Base-by-base conservation (phyloP, 2,888 invertebrate genomes). In the Oconnorella tubifera region DNA sequence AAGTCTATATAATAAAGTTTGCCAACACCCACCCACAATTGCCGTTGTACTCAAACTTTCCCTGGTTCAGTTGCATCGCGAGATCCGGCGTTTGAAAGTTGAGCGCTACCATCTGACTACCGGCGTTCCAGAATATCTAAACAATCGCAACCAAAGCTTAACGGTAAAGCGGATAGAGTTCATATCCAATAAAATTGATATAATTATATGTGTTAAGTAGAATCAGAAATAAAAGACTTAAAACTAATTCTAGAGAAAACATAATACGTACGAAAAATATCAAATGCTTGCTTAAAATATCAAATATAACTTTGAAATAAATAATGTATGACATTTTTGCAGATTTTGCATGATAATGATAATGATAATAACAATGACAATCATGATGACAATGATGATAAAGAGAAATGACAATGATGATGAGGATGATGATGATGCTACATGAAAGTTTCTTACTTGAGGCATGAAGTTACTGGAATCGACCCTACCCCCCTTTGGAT, bases 381-480 rank as follows among this genome's bases (percentile, higher is more conserved):
- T n/a, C n/a, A n/a, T n/a, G n/a, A n/a, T n/a, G n/a, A n/a, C n/a
- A n/a, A n/a, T n/a, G n/a, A n/a, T n/a, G n/a, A n/a, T n/a, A n/a
- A n/a, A n/a, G n/a, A n/a, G n/a, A n/a, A n/a, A 33, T 33, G 27
- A 48, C 4, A 6, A 25, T 49, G 56, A 14, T 2, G 19, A 40
- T 25, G 56, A 10, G 2, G 53, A 29, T 28, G 53, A 29, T 28
- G 23, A 3, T 2, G 61, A n/a, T 50, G 50, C 14, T 28, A 29
- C 2, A 1, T 23, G 27, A 2, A 56, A 19, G 4, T 28, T n/a
- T n/a, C 14, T 28, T 53, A 92, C 92, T 88, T 98, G 98, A 19
- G 99, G 98, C 92, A 99, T 92, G 82, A 96, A 99, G 82, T 99
- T 99, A 51, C 96, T 96, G 62, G 98, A 99, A 84, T 99, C 99